Conservation (phyloP, 2,113 vertebrate species). For the Myodes glareolus region DNA sequence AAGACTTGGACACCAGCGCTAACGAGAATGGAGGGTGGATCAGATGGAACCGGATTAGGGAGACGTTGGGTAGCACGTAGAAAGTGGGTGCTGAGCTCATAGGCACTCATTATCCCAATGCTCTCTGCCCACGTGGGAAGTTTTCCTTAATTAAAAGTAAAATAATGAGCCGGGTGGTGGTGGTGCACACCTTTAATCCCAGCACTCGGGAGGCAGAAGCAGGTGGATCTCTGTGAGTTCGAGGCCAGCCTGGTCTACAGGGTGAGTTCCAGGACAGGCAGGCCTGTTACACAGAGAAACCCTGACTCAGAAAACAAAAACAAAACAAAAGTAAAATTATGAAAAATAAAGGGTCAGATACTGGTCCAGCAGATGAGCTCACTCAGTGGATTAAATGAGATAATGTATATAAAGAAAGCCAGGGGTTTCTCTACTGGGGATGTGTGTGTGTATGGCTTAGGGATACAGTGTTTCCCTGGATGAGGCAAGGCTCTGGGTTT, state of each 20-base stretch:
- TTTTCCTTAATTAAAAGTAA: conserved; percentile 50
- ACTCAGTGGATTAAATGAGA: neutral
- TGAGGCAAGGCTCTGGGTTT: neutral
- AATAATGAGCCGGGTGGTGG: neutral
- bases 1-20: neutral
- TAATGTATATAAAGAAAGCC: neutral
- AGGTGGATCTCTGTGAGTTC: too few species aligned
- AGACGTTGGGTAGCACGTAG: neutral
- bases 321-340: conserved; percentile 2
- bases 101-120: conserved; percentile 1
- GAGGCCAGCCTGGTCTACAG: too few species aligned
- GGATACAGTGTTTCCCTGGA: neutral
- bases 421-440: neutral
- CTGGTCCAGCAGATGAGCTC: neutral
- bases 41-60: neutral
- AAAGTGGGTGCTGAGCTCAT: neutral
- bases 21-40: neutral
- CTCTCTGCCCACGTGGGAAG: neutral
- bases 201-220: too few species aligned
- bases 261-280: too few species aligned
- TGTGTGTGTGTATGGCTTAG: neutral
- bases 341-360: neutral
- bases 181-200: too few species aligned
- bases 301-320: too few species aligned
- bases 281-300: too few species aligned